A percentile compares a stretch with the other conserved stretches of the same genome.
phyloP scores from a whole-genome alignment of 2,113 vertebrate genomes.

The Neodontobutis hainanensis region DNA sequence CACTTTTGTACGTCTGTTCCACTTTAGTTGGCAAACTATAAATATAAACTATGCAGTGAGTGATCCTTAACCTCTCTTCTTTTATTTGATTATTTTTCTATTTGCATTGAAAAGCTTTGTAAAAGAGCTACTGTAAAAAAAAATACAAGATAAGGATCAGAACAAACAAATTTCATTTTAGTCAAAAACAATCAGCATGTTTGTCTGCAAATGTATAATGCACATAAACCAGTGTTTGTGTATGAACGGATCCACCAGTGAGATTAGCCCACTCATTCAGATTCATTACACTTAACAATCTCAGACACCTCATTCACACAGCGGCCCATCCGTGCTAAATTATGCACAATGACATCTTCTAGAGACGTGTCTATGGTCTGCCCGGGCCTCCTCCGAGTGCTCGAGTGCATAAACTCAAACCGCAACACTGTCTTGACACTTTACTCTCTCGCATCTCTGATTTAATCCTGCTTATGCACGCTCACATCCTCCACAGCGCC shows the following conservation, averaged over 20 bases:
- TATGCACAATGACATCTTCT: slow-evolving; percentile 52
- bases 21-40: too few relatives aligned
- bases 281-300: slow-evolving; percentile 25
- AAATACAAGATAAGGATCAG: too few relatives aligned
- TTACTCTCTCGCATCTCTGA: slow-evolving; percentile 40
- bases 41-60: too few relatives aligned
- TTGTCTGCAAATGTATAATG: too few relatives aligned
- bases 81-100: too few relatives aligned
- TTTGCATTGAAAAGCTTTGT: too few relatives aligned
- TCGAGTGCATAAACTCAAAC: slow-evolving; percentile 17
- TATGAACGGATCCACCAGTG: not conserved
- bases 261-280: slow-evolving; percentile 21
- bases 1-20: too few relatives aligned
- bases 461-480: slow-evolving; percentile 67
- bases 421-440: slow-evolving; percentile 13
- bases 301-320: slow-evolving; percentile 26
- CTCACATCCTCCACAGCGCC: slow-evolving; percentile 39
- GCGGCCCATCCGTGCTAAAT: slow-evolving; percentile 44
- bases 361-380: slow-evolving; percentile 21
- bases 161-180: too few relatives aligned
- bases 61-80: too few relatives aligned
- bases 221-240: not conserved
- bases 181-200: too few relatives aligned
- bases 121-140: too few relatives aligned
- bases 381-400: slow-evolving; percentile 21